Evolutionary conservation across 1,140 invertebrate species (phyloP).

Genomic region (Pollicipes pollicipes): DNA sequence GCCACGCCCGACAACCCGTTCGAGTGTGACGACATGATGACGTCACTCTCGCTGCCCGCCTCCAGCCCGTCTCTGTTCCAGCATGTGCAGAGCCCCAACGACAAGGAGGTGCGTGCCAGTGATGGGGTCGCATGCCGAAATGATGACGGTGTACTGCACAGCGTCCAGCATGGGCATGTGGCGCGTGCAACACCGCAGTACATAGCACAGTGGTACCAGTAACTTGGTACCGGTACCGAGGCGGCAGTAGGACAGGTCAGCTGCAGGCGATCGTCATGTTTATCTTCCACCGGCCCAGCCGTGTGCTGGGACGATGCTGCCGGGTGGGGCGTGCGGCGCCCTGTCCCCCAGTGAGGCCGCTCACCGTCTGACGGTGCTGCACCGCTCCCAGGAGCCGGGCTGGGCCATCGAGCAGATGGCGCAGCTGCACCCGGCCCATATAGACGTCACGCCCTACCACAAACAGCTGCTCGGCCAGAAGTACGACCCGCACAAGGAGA

Average conservation of each 20-base stretch:
- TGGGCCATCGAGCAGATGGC: neutral
- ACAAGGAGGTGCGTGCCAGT: neutral
- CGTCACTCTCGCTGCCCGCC: neutral
- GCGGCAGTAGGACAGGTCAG: too few relatives aligned
- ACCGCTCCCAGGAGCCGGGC: neutral
- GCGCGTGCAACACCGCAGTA: too few relatives aligned
- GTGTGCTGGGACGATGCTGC: too few relatives aligned
- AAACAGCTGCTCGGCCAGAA: neutral
- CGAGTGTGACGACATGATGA: constrained; percentile 1
- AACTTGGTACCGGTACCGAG: too few relatives aligned
- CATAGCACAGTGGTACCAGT: too few relatives aligned
- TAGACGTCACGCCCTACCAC: neutral
- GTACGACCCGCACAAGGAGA: neutral
- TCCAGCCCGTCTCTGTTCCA: neutral
- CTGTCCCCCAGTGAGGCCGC: too few relatives aligned
- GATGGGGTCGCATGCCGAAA: too few relatives aligned
- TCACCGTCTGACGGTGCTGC: neutral
- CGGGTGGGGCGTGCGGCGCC: too few relatives aligned
- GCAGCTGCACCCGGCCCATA: neutral
- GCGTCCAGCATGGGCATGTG: too few relatives aligned
- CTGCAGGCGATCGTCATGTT: too few relatives aligned
- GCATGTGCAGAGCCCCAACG: neutral
- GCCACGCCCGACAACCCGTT: neutral
- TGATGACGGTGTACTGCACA: too few relatives aligned
- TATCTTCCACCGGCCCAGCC: too few relatives aligned